phyloP scores from a whole-genome alignment of 2,888 invertebrate genomes.

The Eubasilissa splendida region DNA sequence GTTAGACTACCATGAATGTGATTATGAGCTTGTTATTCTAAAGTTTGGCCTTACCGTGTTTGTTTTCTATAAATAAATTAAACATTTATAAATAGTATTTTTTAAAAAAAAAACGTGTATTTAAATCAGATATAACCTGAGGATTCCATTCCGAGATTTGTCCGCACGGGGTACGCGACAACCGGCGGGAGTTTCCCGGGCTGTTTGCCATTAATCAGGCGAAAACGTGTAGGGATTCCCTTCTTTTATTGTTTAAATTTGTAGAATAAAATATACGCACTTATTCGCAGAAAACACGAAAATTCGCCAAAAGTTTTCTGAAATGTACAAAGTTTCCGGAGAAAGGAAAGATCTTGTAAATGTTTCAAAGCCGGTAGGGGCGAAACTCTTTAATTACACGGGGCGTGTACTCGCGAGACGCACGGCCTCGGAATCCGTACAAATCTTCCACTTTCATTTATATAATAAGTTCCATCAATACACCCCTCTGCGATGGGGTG shows the following conservation, averaged over 20 bases:
- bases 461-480: constrained; percentile 35
- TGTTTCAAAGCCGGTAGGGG: constrained; percentile 19
- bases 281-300: constrained; percentile 16
- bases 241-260: constrained; percentile 1
- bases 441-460: constrained; percentile 40
- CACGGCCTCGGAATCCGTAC: constrained; percentile 20
- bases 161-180: too few relatives aligned
- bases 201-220: not conserved
- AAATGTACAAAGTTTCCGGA: constrained; percentile 25
- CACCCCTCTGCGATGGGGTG: constrained; percentile 9
- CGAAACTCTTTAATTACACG: constrained; percentile 28
- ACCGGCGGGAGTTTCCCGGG: not conserved
- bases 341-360: constrained; percentile 24
- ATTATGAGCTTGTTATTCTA: too few relatives aligned
- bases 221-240: constrained; percentile 8
- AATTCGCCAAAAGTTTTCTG: constrained; percentile 18
- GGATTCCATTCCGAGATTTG: too few relatives aligned
- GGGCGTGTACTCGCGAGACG: not conserved
- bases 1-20: too few relatives aligned
- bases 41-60: too few relatives aligned
- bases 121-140: too few relatives aligned
- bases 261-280: constrained; percentile 3
- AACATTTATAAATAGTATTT: too few relatives aligned
- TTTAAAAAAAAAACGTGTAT: too few relatives aligned
- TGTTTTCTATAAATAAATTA: too few relatives aligned